phyloP scores from a whole-genome alignment of 1,140 invertebrate species.

The Rhagoletis pomonella region DNA sequence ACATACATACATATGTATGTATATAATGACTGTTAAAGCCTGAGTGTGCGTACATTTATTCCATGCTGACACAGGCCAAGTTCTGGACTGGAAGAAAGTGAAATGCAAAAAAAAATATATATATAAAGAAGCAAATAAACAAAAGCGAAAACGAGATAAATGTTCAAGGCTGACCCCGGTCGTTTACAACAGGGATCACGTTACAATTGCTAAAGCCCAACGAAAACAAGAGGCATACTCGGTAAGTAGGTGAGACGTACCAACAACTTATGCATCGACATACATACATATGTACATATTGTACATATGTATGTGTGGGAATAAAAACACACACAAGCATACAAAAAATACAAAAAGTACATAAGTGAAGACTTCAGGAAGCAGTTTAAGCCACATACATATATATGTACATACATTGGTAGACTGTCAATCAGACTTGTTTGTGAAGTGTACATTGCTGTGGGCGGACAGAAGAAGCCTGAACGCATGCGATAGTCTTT shows the following conservation, averaged over 20 bases:
- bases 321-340: neutral
- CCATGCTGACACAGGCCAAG: neutral
- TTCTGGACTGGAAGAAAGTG: slow-evolving; percentile 9
- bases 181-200: slow-evolving; percentile 17
- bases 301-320: neutral
- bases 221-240: neutral
- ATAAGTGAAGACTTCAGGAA: neutral
- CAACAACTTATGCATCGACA: slow-evolving; percentile 16
- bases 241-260: neutral
- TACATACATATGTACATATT: neutral
- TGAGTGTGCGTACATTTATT: neutral
- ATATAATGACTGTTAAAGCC: neutral
- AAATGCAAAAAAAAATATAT: neutral
- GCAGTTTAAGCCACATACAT: neutral
- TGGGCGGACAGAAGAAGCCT: neutral
- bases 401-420: neutral
- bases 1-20: neutral
- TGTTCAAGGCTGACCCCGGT: neutral
- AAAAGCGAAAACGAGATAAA: slow-evolving; percentile 13
- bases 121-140: neutral
- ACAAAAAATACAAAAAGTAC: neutral
- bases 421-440: slow-evolving; percentile 1
- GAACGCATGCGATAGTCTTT: neutral
- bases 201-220: slow-evolving; percentile 7
- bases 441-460: neutral